Conservation (phyloP, 2,888 invertebrate genomes). For the Artemia sinica region DNA sequence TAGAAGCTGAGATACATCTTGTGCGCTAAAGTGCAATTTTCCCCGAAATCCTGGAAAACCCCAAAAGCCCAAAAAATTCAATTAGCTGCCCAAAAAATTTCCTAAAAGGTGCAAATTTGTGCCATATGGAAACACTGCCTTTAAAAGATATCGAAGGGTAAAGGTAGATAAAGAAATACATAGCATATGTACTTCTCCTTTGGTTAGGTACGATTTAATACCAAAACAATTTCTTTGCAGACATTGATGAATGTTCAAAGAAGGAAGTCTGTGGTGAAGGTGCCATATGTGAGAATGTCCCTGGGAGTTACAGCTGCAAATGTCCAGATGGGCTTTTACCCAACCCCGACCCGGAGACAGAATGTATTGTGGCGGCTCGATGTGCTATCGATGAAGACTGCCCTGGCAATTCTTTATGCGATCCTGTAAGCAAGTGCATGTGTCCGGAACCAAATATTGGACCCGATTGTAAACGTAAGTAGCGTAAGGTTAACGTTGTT, state of each 20-base stretch:
- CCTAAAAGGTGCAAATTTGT: too few species aligned
- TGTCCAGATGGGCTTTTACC: conserved; percentile 65
- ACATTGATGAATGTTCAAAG: conserved; percentile 62
- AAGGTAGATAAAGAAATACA: too few species aligned
- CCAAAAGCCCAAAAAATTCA: too few species aligned
- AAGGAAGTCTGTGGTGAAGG: conserved; percentile 57
- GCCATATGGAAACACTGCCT: too few species aligned
- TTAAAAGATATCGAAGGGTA: too few species aligned
- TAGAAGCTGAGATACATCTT: too few species aligned
- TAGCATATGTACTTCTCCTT: too few species aligned
- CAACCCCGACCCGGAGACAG: conserved; percentile 62
- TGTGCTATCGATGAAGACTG: conserved; percentile 59
- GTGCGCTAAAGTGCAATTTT: too few species aligned
- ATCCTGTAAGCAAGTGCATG: conserved; percentile 52
- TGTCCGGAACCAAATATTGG: conserved; percentile 82
- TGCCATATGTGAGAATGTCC: conserved; percentile 57
- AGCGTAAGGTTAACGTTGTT: neutral
- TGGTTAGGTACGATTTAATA: too few species aligned
- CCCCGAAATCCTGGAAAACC: too few species aligned
- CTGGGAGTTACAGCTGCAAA: conserved; percentile 57
- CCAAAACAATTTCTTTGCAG: conserved; percentile 31
- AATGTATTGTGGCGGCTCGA: conserved; percentile 62
- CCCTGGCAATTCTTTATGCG: conserved; percentile 75
- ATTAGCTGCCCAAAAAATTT: too few species aligned
- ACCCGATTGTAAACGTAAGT: conserved; percentile 73